These are phyloP conservation scores for Crypturellus undulatus DNA, from an alignment of 2,113 vertebrate species.

Conservation along the genomic window DNA sequence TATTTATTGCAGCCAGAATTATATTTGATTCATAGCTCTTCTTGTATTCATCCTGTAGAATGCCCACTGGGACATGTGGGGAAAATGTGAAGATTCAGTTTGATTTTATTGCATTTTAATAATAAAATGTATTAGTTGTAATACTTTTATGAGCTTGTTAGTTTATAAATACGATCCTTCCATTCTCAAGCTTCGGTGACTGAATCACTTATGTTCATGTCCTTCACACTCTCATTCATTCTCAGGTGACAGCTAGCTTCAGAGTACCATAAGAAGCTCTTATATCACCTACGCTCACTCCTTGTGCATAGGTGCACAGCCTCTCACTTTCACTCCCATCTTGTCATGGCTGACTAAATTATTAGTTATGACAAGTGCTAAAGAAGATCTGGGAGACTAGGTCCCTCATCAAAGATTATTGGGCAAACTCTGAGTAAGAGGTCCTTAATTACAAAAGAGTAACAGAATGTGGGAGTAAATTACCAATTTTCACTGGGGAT, in stretches of 20 bases:
- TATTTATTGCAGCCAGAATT: conserved; percentile 56
- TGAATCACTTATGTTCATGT: neutral
- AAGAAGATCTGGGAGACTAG: neutral
- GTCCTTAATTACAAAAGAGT: neutral
- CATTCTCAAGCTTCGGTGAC: neutral
- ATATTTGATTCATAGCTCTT: conserved; percentile 50
- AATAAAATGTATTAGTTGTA: conserved; percentile 53
- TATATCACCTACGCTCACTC: neutral
- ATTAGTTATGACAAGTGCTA: neutral
- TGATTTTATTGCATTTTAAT: conserved; percentile 59
- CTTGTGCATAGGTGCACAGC: neutral
- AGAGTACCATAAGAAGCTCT: neutral
- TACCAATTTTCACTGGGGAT: neutral
- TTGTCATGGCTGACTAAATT: neutral
- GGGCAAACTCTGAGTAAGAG: neutral
- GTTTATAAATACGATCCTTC: conserved; percentile 39
- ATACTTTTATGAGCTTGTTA: conserved; percentile 45
- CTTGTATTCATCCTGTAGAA: conserved; percentile 38
- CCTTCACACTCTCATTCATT: neutral
- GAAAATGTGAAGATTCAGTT: conserved; percentile 39
- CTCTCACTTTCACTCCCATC: neutral
- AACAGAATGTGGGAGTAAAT: neutral
- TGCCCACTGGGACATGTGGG: neutral
- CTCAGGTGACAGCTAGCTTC: neutral
- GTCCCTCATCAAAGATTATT: neutral